Base-by-base conservation (phyloP, 2,797 vertebrate species). In the Lagocephalus sceleratus region DNA sequence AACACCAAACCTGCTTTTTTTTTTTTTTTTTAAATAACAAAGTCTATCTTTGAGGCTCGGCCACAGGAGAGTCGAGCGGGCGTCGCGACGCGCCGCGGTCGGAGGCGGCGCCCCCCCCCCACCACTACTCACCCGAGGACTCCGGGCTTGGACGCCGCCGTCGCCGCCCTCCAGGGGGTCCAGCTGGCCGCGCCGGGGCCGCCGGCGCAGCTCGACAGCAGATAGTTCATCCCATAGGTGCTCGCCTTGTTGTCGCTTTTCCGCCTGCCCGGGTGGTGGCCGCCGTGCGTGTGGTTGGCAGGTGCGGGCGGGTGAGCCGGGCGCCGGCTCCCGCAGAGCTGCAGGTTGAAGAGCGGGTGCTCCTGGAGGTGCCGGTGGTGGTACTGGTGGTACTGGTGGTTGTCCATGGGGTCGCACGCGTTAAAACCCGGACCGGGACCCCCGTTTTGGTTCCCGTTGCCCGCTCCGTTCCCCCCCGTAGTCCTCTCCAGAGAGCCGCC, bases 191-290 rank as follows among this genome's bases (percentile, higher is more conserved):
- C 86, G 57, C 85, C 82, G 60, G 90, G 90, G 39, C 85, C 88
- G 54, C 92, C 91, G 71, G 85, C 87, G 87, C 85, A 94, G 87
- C 91, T 93, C 0, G 94, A 94, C 42, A 95, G 92, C 88, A 95
- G 69, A 80, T 94, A 96, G 86, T 98, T 98, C 86, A 97, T 94
- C 57, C 96, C 97, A 83, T 95, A 98, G 29, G 95, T 98, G 91
- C 95, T 98, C 69, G 96, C 95, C 88, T 97, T 97, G 82, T 98
- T 99, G 74, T 98, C 95, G 41, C 92, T 92, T 94, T 96, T 97
- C 93, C 95, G 93, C 1, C 95, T 91, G 83, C 94, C 92, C 0
- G 96, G 95, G 68, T 95, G 95, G 71, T 93, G 93, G 66, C 69
- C 88, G 66, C 69, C 88, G 69, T 87, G 82, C 46, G 76, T 63